Base-by-base conservation (phyloP, 2,113 vertebrate species). In the Forbesichthys agassizii region DNA sequence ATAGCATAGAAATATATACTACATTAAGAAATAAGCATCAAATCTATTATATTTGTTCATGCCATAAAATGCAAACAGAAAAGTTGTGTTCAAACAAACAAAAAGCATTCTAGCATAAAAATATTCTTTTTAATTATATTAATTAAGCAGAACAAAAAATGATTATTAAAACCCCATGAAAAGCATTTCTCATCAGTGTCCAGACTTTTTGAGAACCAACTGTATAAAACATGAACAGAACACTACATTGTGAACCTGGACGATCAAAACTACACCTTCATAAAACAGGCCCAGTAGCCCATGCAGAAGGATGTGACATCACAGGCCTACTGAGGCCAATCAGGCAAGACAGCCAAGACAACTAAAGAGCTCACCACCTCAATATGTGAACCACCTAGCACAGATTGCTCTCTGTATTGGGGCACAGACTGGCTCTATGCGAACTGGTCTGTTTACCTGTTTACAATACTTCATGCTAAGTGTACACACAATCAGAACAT, bases 381-480 rank as follows among this genome's bases (percentile, higher is more conserved):
- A 63, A 61, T 74, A 76, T 70, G 72, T 65, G 64, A 68, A 81
- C 79, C 66, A 78, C 61, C 46, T 69, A 11, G 71, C 52, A 75
- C 86, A 93, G 80, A 89, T 76, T 74, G 36, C 58, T 68, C 75
- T 78, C 84, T 92, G 85, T 92, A 33, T 60, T 64, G 53, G 51
- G 60, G 68, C 71, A 91, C 87, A 91, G 86, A 63, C 83, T 66
- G 68, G 57, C 84, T 86, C 84, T 88, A 86, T 88, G 81, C 63
- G 73, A 77, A 84, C 66, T 5, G 78, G 74, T 85, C 69, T 78
- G 72, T 72, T 74, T 42, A 57, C 27, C 10, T 68, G 68, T 71
- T 78, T 62, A 71, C 77, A 78, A 54, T 64, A n/a, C 58, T 71
- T 69, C 64, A 58, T 71, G 80, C 80, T 11, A 61, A 48, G 64